These are phyloP conservation scores for Aplochiton taeniatus DNA, from an alignment of 2,797 vertebrate species.

Conservation along the genomic window DNA sequence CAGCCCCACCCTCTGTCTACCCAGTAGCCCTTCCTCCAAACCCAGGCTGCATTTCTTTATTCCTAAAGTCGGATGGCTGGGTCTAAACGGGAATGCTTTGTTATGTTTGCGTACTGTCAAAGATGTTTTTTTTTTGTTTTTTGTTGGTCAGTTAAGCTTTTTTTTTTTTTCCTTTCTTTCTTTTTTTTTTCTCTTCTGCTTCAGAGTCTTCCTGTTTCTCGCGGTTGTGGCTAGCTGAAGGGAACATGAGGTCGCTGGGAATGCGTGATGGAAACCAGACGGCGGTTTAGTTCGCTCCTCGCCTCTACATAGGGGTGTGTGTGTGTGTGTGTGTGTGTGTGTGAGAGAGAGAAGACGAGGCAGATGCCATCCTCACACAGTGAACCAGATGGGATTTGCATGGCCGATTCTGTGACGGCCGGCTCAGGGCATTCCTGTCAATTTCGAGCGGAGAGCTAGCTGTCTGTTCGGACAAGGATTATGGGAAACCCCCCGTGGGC, in stretches of 20 bases:
- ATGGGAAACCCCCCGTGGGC: no score
- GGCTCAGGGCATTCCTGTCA: slow-evolving; percentile 32
- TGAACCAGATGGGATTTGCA: slow-evolving; percentile 39
- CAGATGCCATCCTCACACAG: slow-evolving; percentile 48
- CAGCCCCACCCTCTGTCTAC: slow-evolving; percentile 10
- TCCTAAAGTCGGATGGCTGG: no score
- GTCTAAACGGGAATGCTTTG: neutral
- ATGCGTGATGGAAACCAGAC: slow-evolving; percentile 68
- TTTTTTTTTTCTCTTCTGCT: slow-evolving; percentile 14
- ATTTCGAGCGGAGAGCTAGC: slow-evolving; percentile 12
- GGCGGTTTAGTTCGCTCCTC: slow-evolving; percentile 48
- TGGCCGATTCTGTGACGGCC: slow-evolving; percentile 34
- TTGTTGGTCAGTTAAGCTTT: neutral
- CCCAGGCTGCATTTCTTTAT: no score
- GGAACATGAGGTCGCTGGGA: slow-evolving; percentile 57
- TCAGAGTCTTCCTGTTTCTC: slow-evolving; percentile 12
- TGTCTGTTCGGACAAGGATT: neutral
- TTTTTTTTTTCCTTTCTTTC: neutral
- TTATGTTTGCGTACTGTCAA: neutral
- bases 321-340: slow-evolving; percentile 31
- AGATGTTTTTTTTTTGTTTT: neutral
- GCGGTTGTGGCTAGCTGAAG: slow-evolving; percentile 27
- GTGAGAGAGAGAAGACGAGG: slow-evolving; percentile 10
- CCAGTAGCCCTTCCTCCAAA: no score
- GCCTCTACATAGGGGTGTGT: slow-evolving; percentile 39